Evolutionary conservation across 37 sponge, comb jelly and placozoan genomes (phyloP), one percentile per base, ranked within the genome.

Genomic region (Halichondria panicea): DNA sequence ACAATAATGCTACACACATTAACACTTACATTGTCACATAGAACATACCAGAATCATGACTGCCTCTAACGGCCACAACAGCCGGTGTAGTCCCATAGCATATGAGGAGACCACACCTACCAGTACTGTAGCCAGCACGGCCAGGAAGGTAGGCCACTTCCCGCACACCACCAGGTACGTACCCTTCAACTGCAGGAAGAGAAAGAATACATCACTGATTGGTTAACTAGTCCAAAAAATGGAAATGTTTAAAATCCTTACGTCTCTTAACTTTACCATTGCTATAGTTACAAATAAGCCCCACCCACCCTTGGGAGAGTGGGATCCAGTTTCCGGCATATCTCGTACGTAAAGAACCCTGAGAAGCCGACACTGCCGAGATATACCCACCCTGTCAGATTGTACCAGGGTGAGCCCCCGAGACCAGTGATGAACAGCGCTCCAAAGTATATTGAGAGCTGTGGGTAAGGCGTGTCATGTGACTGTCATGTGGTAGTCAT

Each of bases 81-180:
- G 19, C 59, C 70, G 61, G 71, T 86, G 77, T 12, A 81, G 46
- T 19, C 59, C 66, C 32, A 74, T 30, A 12, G 42, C 22, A 43
- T 82, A 86, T 30, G 83, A 82, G 54, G 70, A 75, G 56, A 82
- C 58, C 55, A 72, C 77, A 37, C 93, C 93, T 22, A 93, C 50
- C 13, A 59, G 19, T 7, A 85, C 79, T 0, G 79, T 76, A 9
- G 37, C 68, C 36, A 70, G 1, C 2, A 68, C 69, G 53, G 85
- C 61, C 25, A 71, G 1, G 44, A 82, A 88, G n/a, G 86, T 84
- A 42, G 74, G 68, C 83, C 74, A 74, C 59, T 68, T 80, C 12
- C 93, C 93, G 63, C 82, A 93, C 31, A 93, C 70, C 22, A 93
- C 79, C 60, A 93, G 75, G 41, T 93, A 93, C 18, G 93, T 93